These are phyloP conservation scores for Pogoniulus pusillus DNA, from an alignment of 2,797 vertebrate genomes.

Conservation along the genomic window DNA sequence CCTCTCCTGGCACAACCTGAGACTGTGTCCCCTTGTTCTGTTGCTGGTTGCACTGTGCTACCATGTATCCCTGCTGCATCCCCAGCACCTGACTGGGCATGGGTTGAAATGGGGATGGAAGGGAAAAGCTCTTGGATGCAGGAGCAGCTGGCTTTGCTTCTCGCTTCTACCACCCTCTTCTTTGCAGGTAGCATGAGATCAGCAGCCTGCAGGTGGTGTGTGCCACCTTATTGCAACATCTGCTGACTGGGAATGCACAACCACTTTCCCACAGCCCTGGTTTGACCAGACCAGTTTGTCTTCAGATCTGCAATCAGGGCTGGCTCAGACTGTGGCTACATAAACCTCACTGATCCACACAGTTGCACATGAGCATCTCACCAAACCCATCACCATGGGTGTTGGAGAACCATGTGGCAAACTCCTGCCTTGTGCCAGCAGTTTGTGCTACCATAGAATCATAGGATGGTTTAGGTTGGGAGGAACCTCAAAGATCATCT, in stretches of 20 bases:
- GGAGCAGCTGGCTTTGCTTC: background rate
- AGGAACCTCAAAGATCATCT: no score
- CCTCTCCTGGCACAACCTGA: no score
- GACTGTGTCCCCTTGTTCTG: no score
- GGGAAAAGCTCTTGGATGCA: background rate
- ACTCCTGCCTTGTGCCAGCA: background rate
- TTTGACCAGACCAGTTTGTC: background rate
- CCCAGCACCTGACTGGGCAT: rapidly evolving
- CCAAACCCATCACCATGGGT: background rate
- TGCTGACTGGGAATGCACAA: rapidly evolving
- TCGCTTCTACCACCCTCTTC: rapidly evolving
- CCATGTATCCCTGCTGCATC: background rate
- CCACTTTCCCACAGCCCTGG: background rate
- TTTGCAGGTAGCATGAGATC: background rate
- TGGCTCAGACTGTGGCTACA: rapidly evolving
- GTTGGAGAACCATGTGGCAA: background rate
- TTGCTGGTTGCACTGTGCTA: rapidly evolving
- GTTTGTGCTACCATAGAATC: no score
- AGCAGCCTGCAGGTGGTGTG: background rate
- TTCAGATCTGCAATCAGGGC: background rate
- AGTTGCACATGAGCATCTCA: rapidly evolving
- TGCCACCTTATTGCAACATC: background rate
- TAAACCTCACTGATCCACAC: rapidly evolving
- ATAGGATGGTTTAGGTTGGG: no score
- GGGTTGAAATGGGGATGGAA: rapidly evolving